Evolutionary conservation across 2,797 vertebrate genomes (phyloP).

Genomic region (Tachyglossus aculeatus): DNA sequence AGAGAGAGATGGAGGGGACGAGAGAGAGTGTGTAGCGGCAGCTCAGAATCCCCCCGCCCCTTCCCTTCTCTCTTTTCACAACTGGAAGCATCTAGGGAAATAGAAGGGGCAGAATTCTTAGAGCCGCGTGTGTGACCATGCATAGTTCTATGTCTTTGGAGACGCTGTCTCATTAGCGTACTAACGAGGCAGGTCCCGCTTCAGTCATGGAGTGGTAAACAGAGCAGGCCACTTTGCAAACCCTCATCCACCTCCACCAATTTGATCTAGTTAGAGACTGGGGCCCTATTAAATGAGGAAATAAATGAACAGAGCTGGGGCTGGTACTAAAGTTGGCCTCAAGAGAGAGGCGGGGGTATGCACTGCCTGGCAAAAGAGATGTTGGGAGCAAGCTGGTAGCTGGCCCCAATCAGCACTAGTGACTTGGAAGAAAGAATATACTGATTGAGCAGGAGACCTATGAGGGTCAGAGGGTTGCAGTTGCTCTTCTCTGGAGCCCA

Average conservation of each 20-base stretch:
- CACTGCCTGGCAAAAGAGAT: not conserved
- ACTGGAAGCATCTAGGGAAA: conserved; percentile 29
- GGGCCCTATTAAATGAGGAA: not conserved
- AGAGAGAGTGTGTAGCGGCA: not conserved
- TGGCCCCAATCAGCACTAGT: not conserved
- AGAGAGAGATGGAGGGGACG: not conserved
- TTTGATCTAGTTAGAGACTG: not conserved
- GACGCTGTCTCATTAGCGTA: conserved; percentile 47
- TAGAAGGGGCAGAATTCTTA: conserved; percentile 29
- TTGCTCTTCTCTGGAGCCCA: too few relatives aligned
- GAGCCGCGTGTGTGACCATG: conserved; percentile 50
- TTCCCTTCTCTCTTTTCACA: not conserved
- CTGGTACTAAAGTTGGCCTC: not conserved
- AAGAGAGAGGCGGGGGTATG: not conserved
- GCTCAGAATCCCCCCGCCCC: not conserved
- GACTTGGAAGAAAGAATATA: not conserved
- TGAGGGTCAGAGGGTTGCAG: too few relatives aligned
- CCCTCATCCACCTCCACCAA: not conserved
- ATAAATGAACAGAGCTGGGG: conserved; percentile 4
- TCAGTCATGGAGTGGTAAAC: conserved; percentile 24
- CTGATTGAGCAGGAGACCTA: too few relatives aligned
- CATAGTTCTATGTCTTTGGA: conserved; percentile 67
- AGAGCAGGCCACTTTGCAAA: conserved; percentile 50
- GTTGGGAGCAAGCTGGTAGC: not conserved
- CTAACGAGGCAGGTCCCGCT: conserved; percentile 34